A percentile compares a stretch with the other conserved stretches of the same genome.
phyloP scores from a whole-genome alignment of 2,113 vertebrate genomes.

The Carollia perspicillata region DNA sequence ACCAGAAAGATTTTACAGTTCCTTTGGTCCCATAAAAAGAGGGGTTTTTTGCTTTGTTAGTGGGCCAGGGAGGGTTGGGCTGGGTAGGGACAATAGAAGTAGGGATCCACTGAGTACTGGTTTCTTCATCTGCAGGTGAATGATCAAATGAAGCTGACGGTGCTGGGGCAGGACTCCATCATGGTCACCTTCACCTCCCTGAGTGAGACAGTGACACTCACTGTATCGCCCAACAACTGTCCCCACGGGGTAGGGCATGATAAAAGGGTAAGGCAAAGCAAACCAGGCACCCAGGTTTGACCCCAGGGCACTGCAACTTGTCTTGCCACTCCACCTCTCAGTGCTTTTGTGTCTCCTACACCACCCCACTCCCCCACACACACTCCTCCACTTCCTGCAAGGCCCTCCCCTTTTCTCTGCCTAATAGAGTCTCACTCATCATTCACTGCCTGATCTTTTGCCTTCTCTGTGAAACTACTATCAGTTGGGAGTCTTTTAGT shows the following conservation, averaged over 20 bases:
- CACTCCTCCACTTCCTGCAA: too few relatives aligned
- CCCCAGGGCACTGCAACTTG: fast-evolving
- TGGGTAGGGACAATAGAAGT: background rate
- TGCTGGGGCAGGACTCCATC: conserved; percentile 62
- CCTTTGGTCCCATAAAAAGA: background rate
- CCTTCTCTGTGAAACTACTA: background rate
- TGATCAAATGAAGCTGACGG: conserved; percentile 70
- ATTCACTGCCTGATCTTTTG: background rate
- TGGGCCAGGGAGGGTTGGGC: background rate
- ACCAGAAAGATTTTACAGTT: background rate
- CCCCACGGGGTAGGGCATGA: background rate
- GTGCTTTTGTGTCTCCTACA: background rate
- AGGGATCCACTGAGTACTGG: background rate
- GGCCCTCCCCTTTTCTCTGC: background rate
- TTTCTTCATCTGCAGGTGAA: conserved; percentile 67
- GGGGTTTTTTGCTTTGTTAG: background rate
- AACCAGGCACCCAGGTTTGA: background rate
- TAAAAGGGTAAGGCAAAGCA: conserved; percentile 61
- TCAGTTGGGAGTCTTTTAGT: background rate
- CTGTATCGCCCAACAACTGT: conserved; percentile 54
- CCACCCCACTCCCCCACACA: background rate
- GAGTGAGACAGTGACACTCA: conserved; percentile 58
- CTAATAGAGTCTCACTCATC: background rate
- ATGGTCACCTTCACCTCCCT: conserved; percentile 57
- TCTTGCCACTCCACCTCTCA: background rate